phyloP scores from a whole-genome alignment of 2,113 vertebrate species.

The Plecotus auritus region DNA sequence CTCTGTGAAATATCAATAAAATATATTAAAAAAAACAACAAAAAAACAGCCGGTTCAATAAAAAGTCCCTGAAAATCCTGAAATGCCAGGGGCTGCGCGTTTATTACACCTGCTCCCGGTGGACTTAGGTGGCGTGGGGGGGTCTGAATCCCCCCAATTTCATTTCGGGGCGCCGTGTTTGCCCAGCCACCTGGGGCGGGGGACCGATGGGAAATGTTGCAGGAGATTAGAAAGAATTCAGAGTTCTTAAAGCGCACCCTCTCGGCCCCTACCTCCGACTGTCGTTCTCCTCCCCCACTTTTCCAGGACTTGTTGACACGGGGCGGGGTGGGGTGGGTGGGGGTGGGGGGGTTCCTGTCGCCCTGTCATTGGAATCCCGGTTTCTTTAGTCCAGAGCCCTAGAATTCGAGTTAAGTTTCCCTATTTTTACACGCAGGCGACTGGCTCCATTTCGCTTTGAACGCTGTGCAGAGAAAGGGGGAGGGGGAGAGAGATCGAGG shows the following conservation, averaged over 20 bases:
- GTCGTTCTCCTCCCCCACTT: background rate
- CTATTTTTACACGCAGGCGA: too few species aligned
- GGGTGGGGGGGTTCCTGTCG: too few species aligned
- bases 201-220: background rate
- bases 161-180: constrained; percentile 48
- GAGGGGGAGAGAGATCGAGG: too few species aligned
- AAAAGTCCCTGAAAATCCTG: background rate
- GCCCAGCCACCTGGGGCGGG: constrained; percentile 51
- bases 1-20: too few species aligned
- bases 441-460: too few species aligned
- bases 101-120: constrained; percentile 19
- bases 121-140: background rate
- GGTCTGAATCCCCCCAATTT: background rate
- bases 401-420: too few species aligned
- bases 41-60: background rate
- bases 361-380: rapidly evolving
- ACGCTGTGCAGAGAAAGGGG: too few species aligned
- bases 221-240: background rate
- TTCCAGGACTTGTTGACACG: background rate
- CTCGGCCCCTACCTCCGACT: background rate
- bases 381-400: too few species aligned
- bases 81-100: constrained; percentile 50
- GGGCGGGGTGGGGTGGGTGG: too few species aligned
- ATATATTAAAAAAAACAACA: too few species aligned
- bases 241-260: background rate